Conservation (phyloP, 2,113 vertebrate genomes). For the Theristicus caerulescens region DNA sequence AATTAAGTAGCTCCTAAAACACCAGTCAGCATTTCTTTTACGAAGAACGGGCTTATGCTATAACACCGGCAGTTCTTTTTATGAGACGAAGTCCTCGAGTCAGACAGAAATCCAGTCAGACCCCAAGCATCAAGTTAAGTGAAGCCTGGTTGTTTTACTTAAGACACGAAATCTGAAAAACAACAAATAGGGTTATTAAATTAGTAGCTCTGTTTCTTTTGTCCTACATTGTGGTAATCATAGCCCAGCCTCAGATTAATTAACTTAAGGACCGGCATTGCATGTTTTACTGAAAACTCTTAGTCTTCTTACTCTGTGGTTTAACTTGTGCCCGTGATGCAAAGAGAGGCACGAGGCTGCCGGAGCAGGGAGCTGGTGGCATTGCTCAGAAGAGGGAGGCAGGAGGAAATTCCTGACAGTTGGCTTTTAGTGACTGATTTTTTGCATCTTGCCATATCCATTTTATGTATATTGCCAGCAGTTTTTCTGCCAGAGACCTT, state of each 20-base stretch:
- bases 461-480: background rate
- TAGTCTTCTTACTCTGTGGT: background rate
- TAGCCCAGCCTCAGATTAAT: background rate
- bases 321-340: background rate
- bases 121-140: background rate
- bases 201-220: background rate
- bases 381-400: background rate
- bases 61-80: background rate
- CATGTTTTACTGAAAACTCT: background rate
- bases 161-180: background rate
- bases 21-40: background rate
- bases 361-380: background rate
- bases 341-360: fast-evolving
- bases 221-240: background rate
- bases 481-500: background rate
- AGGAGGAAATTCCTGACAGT: background rate
- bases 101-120: background rate
- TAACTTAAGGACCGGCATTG: background rate
- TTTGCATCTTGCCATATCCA: background rate
- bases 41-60: background rate
- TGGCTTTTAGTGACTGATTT: background rate
- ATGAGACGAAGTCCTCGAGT: background rate
- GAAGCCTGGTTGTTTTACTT: background rate
- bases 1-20: slow-evolving; percentile 30
- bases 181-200: background rate